Percentiles rank a stretch among this genome's conserved stretches.
Evolutionary conservation across 2,797 vertebrate genomes (phyloP).

Genomic region (Sebastes goodei): DNA sequence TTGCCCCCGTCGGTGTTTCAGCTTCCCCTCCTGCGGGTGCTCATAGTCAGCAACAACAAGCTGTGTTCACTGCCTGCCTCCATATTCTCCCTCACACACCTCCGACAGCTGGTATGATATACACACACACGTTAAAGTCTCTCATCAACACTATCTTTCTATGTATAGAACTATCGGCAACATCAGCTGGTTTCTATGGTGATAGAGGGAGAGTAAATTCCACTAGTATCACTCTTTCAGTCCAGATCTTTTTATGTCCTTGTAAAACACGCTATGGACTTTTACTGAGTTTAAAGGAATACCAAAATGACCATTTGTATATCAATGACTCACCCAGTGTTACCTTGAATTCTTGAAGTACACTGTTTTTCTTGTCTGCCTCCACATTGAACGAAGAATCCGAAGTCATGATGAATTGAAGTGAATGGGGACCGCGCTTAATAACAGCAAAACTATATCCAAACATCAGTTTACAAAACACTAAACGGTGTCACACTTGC

Average conservation of each 20-base stretch:
- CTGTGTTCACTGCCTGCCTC: constrained; percentile 86
- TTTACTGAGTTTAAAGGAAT: background rate
- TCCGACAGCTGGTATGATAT: constrained; percentile 89
- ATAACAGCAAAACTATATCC: background rate
- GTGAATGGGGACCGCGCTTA: background rate
- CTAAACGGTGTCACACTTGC: no score
- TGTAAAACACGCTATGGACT: background rate
- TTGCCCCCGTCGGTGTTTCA: constrained; percentile 89
- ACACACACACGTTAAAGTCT: background rate
- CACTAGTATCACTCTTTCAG: background rate
- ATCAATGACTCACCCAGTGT: background rate
- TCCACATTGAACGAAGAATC: background rate
- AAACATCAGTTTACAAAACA: background rate
- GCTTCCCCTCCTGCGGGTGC: constrained; percentile 90
- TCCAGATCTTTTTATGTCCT: background rate
- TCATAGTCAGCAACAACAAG: constrained; percentile 94
- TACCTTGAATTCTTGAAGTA: background rate
- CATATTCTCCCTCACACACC: constrained; percentile 84
- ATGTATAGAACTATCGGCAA: background rate
- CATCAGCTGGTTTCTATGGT: background rate
- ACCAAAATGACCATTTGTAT: background rate
- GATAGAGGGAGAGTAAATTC: background rate
- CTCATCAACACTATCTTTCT: background rate
- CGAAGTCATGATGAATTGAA: background rate
- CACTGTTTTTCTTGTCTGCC: background rate